phyloP scores from a whole-genome alignment of 2,888 invertebrate genomes.

The Crossocerus cetratus region DNA sequence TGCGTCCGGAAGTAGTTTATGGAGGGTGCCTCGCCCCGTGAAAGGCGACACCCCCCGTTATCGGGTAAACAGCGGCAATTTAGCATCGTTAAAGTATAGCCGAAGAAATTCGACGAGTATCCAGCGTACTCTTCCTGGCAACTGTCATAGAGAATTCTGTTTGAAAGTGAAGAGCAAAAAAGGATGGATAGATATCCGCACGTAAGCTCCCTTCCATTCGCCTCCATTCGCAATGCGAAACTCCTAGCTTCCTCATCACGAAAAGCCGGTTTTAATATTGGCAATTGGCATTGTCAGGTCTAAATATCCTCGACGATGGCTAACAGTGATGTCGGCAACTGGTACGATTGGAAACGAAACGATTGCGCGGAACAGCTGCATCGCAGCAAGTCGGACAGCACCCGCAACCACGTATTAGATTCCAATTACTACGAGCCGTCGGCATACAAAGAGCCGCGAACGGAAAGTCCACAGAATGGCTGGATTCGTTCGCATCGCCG shows the following conservation, averaged over 20 bases:
- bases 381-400: neutral
- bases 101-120: neutral
- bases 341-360: conserved; percentile 48
- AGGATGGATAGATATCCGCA: conserved; percentile 54
- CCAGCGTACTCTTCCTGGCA: neutral
- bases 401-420: neutral
- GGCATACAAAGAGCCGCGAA: neutral
- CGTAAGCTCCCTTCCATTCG: conserved; percentile 29
- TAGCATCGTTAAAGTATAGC: neutral
- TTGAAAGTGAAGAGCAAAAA: conserved; percentile 45
- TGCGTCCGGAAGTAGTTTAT: conserved; percentile 16
- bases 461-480: conserved; percentile 13
- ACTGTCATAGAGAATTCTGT: conserved; percentile 41
- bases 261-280: no score
- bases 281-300: conserved; percentile 29
- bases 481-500: neutral
- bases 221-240: no score
- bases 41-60: conserved; percentile 22
- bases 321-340: conserved; percentile 61
- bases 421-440: neutral
- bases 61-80: conserved; percentile 10
- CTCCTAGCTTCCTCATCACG: no score
- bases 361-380: conserved; percentile 12
- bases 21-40: conserved; percentile 17
- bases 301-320: conserved; percentile 57